These are phyloP conservation scores for Dryobotodes eremita DNA, from an alignment of 2,888 invertebrate genomes.

Conservation along the genomic window DNA sequence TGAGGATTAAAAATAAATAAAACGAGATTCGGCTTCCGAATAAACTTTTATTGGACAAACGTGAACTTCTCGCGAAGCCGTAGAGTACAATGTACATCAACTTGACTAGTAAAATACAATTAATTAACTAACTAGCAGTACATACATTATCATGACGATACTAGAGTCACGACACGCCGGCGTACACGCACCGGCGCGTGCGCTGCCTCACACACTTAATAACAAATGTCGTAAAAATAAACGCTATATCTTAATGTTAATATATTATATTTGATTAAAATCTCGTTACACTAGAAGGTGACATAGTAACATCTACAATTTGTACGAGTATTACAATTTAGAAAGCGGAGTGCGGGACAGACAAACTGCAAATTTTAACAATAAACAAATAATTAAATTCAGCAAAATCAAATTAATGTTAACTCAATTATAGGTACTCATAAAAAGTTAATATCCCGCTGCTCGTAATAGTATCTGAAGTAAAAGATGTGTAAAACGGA, in stretches of 20 bases:
- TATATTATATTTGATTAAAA: slow-evolving; percentile 70
- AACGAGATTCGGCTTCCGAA: slow-evolving; percentile 85
- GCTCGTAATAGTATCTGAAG: slow-evolving; percentile 6
- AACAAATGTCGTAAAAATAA: slow-evolving; percentile 77
- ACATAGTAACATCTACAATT: slow-evolving; percentile 81
- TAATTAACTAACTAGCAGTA: slow-evolving; percentile 80
- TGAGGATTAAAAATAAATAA: slow-evolving; percentile 66
- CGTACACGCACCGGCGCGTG: slow-evolving; percentile 18
- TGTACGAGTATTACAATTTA: slow-evolving; percentile 76
- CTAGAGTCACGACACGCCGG: slow-evolving; percentile 41
- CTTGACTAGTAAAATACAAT: slow-evolving; percentile 83
- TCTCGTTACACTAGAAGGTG: slow-evolving; percentile 84
- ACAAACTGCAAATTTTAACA: not conserved
- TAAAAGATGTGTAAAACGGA: slow-evolving; percentile 21
- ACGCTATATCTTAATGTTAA: slow-evolving; percentile 71
- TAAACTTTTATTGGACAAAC: slow-evolving; percentile 90
- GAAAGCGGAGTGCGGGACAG: slow-evolving; percentile 33
- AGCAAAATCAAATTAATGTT: not conserved
- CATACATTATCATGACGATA: slow-evolving; percentile 58
- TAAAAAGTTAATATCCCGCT: slow-evolving; percentile 16
- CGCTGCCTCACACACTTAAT: slow-evolving; percentile 59
- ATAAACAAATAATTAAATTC: slow-evolving; percentile 21
- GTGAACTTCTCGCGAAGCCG: slow-evolving; percentile 80
- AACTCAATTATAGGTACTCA: not conserved
- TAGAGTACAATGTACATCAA: slow-evolving; percentile 84